These are phyloP conservation scores for Dicentrarchus labrax DNA, from an alignment of 2,113 vertebrate species.

Conservation along the genomic window DNA sequence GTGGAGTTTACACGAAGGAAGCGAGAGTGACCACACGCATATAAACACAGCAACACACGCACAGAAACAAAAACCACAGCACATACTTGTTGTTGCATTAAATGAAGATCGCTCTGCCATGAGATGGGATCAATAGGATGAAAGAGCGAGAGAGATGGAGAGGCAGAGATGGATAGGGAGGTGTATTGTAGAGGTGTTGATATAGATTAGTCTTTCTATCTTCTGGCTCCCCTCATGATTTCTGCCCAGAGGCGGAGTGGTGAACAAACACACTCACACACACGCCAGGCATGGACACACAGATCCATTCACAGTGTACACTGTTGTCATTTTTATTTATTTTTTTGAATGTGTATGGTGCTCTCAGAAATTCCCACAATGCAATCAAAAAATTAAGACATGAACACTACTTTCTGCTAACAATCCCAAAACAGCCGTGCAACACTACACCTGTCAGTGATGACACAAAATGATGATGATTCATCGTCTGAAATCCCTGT, in stretches of 20 bases:
- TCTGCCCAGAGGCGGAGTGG: conserved; percentile 28
- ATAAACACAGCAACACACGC: not conserved
- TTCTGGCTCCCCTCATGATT: conserved; percentile 29
- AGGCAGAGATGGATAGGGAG: conserved; percentile 2
- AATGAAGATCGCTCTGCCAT: conserved; percentile 49
- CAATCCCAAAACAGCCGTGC: not conserved
- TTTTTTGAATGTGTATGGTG: not conserved
- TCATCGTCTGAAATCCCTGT: not conserved
- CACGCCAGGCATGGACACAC: not conserved
- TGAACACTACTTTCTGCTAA: not conserved
- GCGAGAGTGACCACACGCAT: conserved; percentile 6
- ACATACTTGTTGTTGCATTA: conserved; percentile 29
- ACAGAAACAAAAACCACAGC: conserved; percentile 17
- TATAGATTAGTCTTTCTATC: conserved; percentile 64
- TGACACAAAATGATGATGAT: not conserved
- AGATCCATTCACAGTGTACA: not conserved
- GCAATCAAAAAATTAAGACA: not conserved
- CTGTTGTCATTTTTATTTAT: not conserved
- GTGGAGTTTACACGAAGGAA: not conserved
- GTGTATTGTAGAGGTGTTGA: conserved; percentile 54
- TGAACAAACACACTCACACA: conserved; percentile 21
- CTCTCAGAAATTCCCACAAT: not conserved
- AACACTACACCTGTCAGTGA: not conserved
- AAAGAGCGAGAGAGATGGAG: not conserved
- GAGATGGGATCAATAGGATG: conserved; percentile 45